Percentiles rank a stretch among this genome's conserved stretches.
Evolutionary conservation across 2,888 invertebrate species (phyloP).

Genomic region (Oxystoma pomonae): DNA sequence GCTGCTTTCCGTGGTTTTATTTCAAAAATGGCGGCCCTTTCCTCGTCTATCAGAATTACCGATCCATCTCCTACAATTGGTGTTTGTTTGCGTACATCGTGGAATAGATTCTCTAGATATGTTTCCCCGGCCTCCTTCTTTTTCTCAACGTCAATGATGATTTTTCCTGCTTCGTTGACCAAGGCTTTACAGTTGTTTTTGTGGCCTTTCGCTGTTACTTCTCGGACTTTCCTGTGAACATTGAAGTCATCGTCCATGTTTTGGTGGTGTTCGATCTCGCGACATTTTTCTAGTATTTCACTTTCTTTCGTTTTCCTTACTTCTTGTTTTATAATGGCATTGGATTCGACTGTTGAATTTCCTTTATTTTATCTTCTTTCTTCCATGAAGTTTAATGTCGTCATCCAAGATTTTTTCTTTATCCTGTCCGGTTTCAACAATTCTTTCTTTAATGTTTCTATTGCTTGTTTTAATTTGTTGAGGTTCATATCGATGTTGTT

Average conservation of each 20-base stretch:
- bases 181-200: conserved; percentile 3
- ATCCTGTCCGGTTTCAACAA: conserved; percentile 7
- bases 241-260: conserved; percentile 2
- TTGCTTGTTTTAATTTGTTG: conserved; percentile 6
- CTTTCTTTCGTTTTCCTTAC: conserved; percentile 5
- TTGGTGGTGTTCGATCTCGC: conserved; percentile 7
- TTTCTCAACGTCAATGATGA: conserved; percentile 4
- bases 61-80: neutral
- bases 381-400: conserved; percentile 8
- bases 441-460: conserved; percentile 9
- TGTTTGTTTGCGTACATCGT: conserved; percentile 4
- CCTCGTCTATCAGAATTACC: neutral
- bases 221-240: conserved; percentile 6
- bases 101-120: conserved; percentile 6
- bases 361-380: neutral
- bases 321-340: conserved; percentile 1
- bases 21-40: neutral
- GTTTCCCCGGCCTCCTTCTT: conserved; percentile 6
- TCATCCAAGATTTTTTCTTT: conserved; percentile 5
- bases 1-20: neutral
- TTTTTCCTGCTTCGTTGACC: conserved; percentile 8
- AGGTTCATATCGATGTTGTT: conserved; percentile 3
- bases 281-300: conserved; percentile 4
- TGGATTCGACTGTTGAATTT: too few relatives aligned
- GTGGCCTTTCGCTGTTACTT: conserved; percentile 1